Percentiles rank a stretch among this genome's conserved stretches.
phyloP scores from a whole-genome alignment of 2,797 vertebrate species.

The Tauraco hartlaubi region DNA sequence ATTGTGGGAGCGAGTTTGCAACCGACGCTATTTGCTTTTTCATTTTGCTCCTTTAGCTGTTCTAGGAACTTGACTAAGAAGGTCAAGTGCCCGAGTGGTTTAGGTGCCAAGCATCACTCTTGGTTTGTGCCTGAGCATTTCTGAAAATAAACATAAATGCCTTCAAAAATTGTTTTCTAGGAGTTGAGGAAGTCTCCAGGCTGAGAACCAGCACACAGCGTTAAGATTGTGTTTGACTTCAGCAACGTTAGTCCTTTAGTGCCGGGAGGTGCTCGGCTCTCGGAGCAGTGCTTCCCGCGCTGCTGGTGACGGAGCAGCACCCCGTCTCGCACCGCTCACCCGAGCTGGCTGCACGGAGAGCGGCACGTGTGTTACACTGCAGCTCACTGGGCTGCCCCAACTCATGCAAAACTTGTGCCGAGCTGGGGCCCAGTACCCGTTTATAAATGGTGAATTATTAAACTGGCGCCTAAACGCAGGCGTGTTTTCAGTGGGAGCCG shows the following conservation, averaged over 20 bases:
- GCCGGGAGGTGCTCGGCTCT: accelerated
- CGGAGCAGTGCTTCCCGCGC: accelerated
- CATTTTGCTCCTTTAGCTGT: neutral
- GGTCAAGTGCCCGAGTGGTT: neutral
- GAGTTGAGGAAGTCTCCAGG: neutral
- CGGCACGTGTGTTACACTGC: accelerated
- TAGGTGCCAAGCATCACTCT: neutral
- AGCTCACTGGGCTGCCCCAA: neutral
- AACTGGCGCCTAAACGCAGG: neutral
- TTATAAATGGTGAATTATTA: neutral
- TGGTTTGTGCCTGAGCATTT: neutral
- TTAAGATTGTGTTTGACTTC: neutral
- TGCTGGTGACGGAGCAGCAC: neutral
- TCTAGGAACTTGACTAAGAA: neutral
- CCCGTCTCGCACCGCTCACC: accelerated
- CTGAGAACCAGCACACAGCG: neutral
- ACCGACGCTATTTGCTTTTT: neutral
- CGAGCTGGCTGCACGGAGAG: neutral
- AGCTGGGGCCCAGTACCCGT: neutral
- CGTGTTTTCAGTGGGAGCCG: neutral
- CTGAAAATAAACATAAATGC: neutral
- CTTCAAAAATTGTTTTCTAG: neutral
- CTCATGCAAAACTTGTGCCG: accelerated
- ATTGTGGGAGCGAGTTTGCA: neutral
- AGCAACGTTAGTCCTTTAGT: accelerated